Percentiles rank a stretch among this genome's conserved stretches.
phyloP scores from a whole-genome alignment of 2,888 invertebrate genomes.

The Macaria liturata region DNA sequence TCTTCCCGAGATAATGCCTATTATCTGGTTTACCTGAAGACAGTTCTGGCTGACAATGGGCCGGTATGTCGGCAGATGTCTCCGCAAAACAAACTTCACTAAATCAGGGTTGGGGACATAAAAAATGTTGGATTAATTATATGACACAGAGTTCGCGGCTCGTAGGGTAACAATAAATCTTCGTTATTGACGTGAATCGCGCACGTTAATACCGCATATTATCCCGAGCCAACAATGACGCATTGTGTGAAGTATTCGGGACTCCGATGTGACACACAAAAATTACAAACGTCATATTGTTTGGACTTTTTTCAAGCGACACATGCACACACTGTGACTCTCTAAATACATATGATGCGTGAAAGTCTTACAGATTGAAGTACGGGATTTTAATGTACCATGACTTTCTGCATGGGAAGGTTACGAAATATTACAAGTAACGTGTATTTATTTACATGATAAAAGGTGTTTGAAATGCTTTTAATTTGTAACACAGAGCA shows the following conservation, averaged over 20 bases:
- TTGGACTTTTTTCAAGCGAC: slow-evolving; percentile 49
- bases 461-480: too few species aligned
- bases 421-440: slow-evolving; percentile 6
- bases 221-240: slow-evolving; percentile 75
- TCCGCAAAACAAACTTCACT: slow-evolving; percentile 78
- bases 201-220: slow-evolving; percentile 79
- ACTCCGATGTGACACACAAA: slow-evolving; percentile 57
- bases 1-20: slow-evolving; percentile 74
- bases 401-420: slow-evolving; percentile 22
- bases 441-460: too few species aligned
- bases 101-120: slow-evolving; percentile 63
- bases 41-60: slow-evolving; percentile 64
- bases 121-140: slow-evolving; percentile 69
- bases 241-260: slow-evolving; percentile 72
- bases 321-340: slow-evolving; percentile 49
- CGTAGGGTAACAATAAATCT: slow-evolving; percentile 74
- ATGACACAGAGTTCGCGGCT: slow-evolving; percentile 56
- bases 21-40: slow-evolving; percentile 78
- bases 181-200: slow-evolving; percentile 78
- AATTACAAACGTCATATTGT: slow-evolving; percentile 61
- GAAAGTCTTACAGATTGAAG: slow-evolving; percentile 30
- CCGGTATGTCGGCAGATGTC: slow-evolving; percentile 71
- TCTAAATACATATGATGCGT: slow-evolving; percentile 47
- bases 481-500: too few species aligned
- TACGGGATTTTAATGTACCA: slow-evolving; percentile 24